phyloP scores from a whole-genome alignment of 1,140 invertebrate genomes.

The Brachionus paranguensis region DNA sequence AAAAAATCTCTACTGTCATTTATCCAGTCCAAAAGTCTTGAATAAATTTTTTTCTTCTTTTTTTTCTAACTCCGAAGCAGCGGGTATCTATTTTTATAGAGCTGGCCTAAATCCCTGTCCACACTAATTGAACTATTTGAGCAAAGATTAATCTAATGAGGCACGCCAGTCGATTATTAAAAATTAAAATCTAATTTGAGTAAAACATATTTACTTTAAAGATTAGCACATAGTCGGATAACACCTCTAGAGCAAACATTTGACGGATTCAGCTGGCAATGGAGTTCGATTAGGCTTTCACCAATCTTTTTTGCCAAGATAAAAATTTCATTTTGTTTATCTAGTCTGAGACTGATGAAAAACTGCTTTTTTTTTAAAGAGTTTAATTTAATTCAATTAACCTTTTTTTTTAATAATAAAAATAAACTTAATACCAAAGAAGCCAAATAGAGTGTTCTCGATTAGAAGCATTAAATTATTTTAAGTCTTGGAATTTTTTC shows the following conservation, averaged over 20 bases:
- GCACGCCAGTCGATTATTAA: neutral
- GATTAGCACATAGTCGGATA: neutral
- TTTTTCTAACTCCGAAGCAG: neutral
- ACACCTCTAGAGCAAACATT: neutral
- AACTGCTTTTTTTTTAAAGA: neutral
- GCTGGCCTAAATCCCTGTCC: neutral
- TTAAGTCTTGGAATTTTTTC: neutral
- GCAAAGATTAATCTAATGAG: neutral
- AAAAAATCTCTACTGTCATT: neutral
- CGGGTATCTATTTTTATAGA: neutral
- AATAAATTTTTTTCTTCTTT: neutral
- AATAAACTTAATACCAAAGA: neutral
- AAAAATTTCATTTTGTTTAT: neutral
- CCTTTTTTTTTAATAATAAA: neutral
- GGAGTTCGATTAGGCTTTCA: neutral
- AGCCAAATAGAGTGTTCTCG: neutral
- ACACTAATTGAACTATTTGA: neutral
- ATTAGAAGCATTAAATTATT: neutral
- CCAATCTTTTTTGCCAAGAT: neutral
- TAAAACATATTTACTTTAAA: neutral
- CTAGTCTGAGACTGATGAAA: neutral
- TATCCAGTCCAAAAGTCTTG: neutral
- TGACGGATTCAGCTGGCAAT: neutral
- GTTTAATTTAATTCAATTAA: neutral
- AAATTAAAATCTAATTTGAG: neutral